Conservation (phyloP, 2,113 vertebrate genomes). For the Pholis gunnellus region DNA sequence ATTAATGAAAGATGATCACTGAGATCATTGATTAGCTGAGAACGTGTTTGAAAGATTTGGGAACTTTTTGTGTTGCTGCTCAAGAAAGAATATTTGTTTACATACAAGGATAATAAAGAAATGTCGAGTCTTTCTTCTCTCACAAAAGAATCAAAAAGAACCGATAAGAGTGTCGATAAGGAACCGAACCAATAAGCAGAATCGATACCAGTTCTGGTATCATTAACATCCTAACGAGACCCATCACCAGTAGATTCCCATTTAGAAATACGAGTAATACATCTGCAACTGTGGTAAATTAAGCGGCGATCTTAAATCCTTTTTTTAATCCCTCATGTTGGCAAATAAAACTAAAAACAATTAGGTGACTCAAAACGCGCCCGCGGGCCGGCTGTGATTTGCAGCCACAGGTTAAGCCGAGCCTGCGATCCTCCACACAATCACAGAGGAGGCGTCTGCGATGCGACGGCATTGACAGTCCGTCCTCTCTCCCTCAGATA, state of each 20-base stretch:
- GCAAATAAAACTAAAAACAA: background rate
- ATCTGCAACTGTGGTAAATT: background rate
- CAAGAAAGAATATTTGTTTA: too few species aligned
- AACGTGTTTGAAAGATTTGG: too few species aligned
- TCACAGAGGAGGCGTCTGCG: conserved; percentile 14
- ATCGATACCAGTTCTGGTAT: too few species aligned
- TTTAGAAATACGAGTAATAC: background rate
- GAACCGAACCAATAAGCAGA: too few species aligned
- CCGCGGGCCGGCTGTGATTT: background rate
- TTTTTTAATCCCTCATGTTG: background rate
- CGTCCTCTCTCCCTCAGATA: conserved; percentile 49
- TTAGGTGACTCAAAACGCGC: background rate
- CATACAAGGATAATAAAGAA: too few species aligned
- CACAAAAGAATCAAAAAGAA: too few species aligned
- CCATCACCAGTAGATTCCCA: background rate
- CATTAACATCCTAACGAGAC: too few species aligned
- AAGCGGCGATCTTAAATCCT: background rate
- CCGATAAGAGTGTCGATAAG: too few species aligned
- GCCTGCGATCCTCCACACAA: conserved; percentile 39
- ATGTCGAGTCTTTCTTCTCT: too few species aligned
- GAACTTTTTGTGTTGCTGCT: too few species aligned
- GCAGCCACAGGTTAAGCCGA: conserved; percentile 57
- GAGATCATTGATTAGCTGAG: too few species aligned
- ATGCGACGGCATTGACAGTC: conserved; percentile 49
- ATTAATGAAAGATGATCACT: too few species aligned